Base-by-base conservation (phyloP, 1,140 invertebrate genomes). In the Dreissena polymorpha region DNA sequence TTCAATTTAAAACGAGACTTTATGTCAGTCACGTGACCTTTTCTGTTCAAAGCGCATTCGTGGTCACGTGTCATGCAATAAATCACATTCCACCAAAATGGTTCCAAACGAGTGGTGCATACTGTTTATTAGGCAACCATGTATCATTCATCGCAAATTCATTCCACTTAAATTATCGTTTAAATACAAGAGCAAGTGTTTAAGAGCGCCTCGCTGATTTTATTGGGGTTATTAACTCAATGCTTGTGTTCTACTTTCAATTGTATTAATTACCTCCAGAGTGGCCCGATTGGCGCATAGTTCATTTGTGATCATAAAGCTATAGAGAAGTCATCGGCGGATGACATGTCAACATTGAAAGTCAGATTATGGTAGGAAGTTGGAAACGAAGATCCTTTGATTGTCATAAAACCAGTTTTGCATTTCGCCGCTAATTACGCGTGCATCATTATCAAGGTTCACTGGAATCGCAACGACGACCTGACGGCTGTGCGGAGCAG, bases 31-130 rank as follows among this genome's bases (percentile, higher is more conserved):
- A 65, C 79, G 71, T 82, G 79, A n/a, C 50, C 29, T n/a, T 39
- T 49, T 63, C 49, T 71, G 71, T 55, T 7, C 49, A 1, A 65
- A 0, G 29, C 79, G 27, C 27, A 74, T 51, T 69, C 51, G n/a
- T 64, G 71, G 79, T 74, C 79, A 67, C 79, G 79, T 82, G 79
- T 2, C 21, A 55, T n/a, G 60, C 55, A 21, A 82, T 18, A 74
- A 71, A 82, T 74, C 55, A 73, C 49, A 73, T 82, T 82, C 60
- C 70, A 70, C 79, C 25, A 53, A 64, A 74, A 67, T 72, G 79
- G 68, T 65, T 64, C 21, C 79, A 25, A 82, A 82, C 64, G 25
- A 70, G 25, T 29, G 12, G 10, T 74, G 55, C 49, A 53, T 57
- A 60, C 23, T 23, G 68, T 63, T 73, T 70, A 60, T 73, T 49